Evolutionary conservation across 2,888 invertebrate genomes (phyloP), one percentile per base, ranked within the genome.

Genomic region (Psococerastis gibbosa): DNA sequence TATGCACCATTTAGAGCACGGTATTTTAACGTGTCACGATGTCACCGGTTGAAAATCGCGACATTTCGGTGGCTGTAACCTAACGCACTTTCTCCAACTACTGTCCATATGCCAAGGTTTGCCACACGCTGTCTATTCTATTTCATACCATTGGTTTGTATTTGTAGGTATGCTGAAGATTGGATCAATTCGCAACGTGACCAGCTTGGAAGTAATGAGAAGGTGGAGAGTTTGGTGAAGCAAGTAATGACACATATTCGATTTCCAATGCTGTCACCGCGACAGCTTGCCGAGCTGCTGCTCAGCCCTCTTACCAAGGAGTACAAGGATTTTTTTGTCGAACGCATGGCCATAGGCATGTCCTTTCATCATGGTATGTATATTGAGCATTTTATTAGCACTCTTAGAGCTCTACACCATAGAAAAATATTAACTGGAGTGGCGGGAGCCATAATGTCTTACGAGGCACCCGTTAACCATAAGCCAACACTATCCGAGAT

Each of bases 201-300:
- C 22, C 53, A 73, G 49, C 56, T 61, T 49, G 67, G 71, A 49
- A 59, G 63, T 17, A 64, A 62, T 1, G 53, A 67, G 3, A 56
- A 56, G 0, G 65, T 64, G 6, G 61, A 60, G 0, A 73, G 75
- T 50, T 60, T 70, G 41, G 70, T 72, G 46, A 56, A 62, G 38
- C 72, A 75, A 35, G 75, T 85, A 0, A 79, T 88, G 68, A 67
- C 76, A 1, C 76, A 78, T 48, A 45, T 51, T 48, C 67, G 83
- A 51, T 95, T 94, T 62, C 87, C 92, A 1, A 91, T 92, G 88
- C 92, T 95, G 88, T 76, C 83, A 15, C 84, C 88, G 0, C 69
- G 79, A 43, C 87, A 95, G 59, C 60, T 95, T 49, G 81, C 85
- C 1, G 78, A 82, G 55, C 60, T 95, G 20, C 64, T 91, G 41